Conservation (phyloP, 2,797 vertebrate species). For the Characodon lateralis region DNA sequence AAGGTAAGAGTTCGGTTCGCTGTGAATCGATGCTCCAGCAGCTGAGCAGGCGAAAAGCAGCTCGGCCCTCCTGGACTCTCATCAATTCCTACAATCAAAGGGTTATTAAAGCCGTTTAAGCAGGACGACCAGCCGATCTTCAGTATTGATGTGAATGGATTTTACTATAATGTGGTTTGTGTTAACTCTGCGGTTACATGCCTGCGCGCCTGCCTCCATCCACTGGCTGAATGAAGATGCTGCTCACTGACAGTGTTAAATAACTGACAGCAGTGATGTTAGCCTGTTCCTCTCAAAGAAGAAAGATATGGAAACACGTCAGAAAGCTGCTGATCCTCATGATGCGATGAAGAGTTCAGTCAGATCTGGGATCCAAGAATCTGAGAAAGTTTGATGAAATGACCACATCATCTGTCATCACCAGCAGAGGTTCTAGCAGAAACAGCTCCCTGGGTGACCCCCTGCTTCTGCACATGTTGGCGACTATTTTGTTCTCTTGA, state of each 20-base stretch:
- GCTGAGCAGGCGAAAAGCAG: conserved; percentile 28
- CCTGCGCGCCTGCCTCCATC: not conserved
- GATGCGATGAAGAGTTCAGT: not conserved
- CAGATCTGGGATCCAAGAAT: not conserved
- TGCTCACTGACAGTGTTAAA: conserved; percentile 21
- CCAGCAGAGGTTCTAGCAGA: too few species aligned
- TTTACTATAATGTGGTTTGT: conserved; percentile 38
- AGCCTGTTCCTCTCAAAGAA: not conserved
- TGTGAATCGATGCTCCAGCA: conserved; percentile 17
- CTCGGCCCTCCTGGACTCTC: not conserved
- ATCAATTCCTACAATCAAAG: conserved; percentile 26
- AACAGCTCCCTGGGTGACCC: too few species aligned
- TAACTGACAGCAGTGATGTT: conserved; percentile 28
- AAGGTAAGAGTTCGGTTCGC: not conserved
- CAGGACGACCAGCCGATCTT: not conserved
- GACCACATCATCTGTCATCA: too few species aligned
- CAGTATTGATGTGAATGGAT: conserved; percentile 24
- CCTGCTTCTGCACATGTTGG: not conserved
- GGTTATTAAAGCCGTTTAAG: conserved; percentile 32
- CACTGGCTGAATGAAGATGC: conserved; percentile 10
- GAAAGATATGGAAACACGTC: conserved; percentile 32
- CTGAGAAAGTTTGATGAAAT: too few species aligned
- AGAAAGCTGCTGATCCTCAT: not conserved
- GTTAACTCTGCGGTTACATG: conserved; percentile 10
- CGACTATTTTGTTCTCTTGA: not conserved